Evolutionary conservation across 2,113 vertebrate species (phyloP), one percentile per base, ranked within the genome.

Genomic region (Hystrix brachyura): DNA sequence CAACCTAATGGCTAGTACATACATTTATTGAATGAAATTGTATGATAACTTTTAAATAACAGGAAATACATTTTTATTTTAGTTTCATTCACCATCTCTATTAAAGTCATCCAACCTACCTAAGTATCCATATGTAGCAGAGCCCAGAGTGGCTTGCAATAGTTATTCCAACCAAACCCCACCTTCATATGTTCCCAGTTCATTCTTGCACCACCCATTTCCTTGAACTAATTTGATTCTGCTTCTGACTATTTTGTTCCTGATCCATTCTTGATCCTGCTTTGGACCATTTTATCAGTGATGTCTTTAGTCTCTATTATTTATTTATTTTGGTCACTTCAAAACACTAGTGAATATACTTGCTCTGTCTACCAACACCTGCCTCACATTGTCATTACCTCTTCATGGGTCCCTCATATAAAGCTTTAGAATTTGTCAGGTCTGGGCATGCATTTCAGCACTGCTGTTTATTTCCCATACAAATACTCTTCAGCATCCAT

Each of bases 1-100:
- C 78, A 51, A 14, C 4, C 48, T 90, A 78, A 48, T 57, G 27
- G 14, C 9, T 65, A 91, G 38, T 60, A 57, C 18, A 84, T 48
- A 48, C 57, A 14, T 84, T 90, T 93, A 93, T 38, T 88, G 80
- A 93, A 46, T 88, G 80, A 79, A 55, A 65, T 93, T 79, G 57
- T 81, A 51, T 81, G 55, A 62, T 67, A 19, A 64, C 29, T 72
- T 90, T 57, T 89, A 46, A 87, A 10, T 55, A 84, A n/a, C 67
- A 90, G 59, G 85, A 94, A 83, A 65, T 65, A 1, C 88, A 51
- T 43, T 92, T 13, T 43, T 90, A 21, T 72, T 79, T 83, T 87
- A 76, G 38, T 64, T 89, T 8, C 5, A 29, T 71, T 38, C 7
- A 5, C 27, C 27, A 7, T 88, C 18, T 87, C 55, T 83, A 7